Percentiles rank a stretch among this genome's conserved stretches.
Conservation (phyloP, 2,797 vertebrate genomes). For the Lemur catta region DNA sequence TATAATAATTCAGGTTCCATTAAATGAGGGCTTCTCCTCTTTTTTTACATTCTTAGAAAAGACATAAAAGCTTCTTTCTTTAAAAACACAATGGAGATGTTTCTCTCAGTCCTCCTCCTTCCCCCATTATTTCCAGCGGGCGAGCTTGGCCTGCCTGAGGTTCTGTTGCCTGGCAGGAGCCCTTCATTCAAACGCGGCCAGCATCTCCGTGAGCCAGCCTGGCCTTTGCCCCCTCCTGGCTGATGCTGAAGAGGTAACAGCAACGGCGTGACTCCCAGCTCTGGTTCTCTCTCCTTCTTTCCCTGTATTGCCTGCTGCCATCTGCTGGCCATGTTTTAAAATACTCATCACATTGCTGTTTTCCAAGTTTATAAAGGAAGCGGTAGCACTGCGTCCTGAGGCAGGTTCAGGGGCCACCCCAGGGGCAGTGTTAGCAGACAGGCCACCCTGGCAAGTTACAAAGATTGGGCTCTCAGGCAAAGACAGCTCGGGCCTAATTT, state of each 20-base stretch:
- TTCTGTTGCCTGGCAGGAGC: conserved; percentile 14
- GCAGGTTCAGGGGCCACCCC: not conserved
- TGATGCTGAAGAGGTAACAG: not conserved
- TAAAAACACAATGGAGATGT: conserved; percentile 48
- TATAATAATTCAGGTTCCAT: not conserved
- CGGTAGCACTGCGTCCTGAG: not conserved
- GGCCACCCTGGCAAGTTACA: not conserved
- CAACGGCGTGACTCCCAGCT: not conserved
- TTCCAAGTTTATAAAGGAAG: not conserved
- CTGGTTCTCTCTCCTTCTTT: not conserved
- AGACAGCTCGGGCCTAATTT: not conserved
- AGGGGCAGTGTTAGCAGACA: not conserved
- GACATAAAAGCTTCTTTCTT: conserved; percentile 64
- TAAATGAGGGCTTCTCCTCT: conserved; percentile 2
- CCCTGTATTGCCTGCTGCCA: conserved; percentile 61
- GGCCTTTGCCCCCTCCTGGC: not conserved
- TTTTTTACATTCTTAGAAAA: conserved; percentile 31
- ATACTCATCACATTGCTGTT: not conserved
- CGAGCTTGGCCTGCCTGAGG: not conserved
- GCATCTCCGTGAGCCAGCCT: not conserved
- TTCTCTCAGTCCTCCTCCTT: not conserved
- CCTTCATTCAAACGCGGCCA: conserved; percentile 32
- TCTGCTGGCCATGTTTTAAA: conserved; percentile 54
- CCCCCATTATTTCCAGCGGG: not conserved
- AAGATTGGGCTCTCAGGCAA: not conserved